Conservation (phyloP, 2,888 invertebrate genomes). For the Pandemis heparana region DNA sequence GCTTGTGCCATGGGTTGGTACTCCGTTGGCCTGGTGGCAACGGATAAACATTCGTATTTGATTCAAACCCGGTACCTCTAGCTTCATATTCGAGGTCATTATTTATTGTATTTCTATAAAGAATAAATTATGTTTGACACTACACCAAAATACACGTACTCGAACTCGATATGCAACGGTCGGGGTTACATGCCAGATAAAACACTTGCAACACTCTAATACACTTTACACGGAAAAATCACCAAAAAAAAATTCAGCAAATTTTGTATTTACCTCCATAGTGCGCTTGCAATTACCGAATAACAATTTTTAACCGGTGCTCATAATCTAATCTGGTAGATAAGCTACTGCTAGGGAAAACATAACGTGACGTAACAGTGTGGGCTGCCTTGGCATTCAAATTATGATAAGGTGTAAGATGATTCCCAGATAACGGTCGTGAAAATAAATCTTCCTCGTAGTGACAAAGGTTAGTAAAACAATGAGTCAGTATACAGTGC, state of each 20-base stretch:
- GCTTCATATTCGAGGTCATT: too few species aligned
- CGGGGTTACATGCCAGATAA: too few species aligned
- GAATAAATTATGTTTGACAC: too few species aligned
- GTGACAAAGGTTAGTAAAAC: background rate
- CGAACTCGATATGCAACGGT: too few species aligned
- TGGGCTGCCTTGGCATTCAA: conserved; percentile 25
- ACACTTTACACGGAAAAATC: background rate
- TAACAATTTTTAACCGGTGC: conserved; percentile 6
- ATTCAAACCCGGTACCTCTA: too few species aligned
- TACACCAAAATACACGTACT: too few species aligned
- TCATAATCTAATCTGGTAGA: conserved; percentile 51
- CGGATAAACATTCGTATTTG: too few species aligned
- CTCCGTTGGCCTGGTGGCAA: too few species aligned
- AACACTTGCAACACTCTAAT: background rate
- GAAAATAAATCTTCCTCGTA: background rate
- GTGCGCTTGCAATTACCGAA: conserved; percentile 46
- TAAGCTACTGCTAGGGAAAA: conserved; percentile 34
- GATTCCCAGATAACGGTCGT: background rate
- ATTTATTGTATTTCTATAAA: too few species aligned
- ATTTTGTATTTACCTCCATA: conserved; percentile 51
- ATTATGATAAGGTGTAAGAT: conserved; percentile 23
- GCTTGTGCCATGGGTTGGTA: too few species aligned
- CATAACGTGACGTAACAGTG: conserved; percentile 13
- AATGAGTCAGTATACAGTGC: background rate
- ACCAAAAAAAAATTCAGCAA: background rate